Evolutionary conservation across 2,888 invertebrate genomes (phyloP).

Genomic region (Odontocolon sp.): DNA sequence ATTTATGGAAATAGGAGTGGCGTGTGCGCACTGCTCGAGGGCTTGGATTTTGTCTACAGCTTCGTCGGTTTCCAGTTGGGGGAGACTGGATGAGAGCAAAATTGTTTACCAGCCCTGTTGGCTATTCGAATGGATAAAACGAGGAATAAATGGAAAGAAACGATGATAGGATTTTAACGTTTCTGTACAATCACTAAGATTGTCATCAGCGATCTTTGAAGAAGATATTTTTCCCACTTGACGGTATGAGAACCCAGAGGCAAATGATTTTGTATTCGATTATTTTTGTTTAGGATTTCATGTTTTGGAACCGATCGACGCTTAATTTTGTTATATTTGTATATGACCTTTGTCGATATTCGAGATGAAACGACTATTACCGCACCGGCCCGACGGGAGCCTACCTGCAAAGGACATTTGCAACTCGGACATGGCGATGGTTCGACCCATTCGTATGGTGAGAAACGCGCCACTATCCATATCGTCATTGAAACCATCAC

Average conservation of each 20-base stretch:
- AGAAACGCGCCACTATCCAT: slow-evolving; percentile 92
- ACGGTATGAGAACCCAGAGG: too few relatives aligned
- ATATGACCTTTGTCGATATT: slow-evolving; percentile 2
- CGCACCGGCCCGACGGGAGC: slow-evolving; percentile 70
- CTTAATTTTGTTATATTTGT: neutral
- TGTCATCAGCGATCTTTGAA: too few relatives aligned
- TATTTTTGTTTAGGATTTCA: neutral
- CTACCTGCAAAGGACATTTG: slow-evolving; percentile 79
- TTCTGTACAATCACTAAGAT: too few relatives aligned
- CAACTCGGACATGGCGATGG: slow-evolving; percentile 84
- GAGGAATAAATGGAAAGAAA: slow-evolving; percentile 27
- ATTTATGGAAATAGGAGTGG: slow-evolving; percentile 62
- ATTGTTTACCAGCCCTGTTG: slow-evolving; percentile 58
- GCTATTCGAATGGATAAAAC: slow-evolving; percentile 38
- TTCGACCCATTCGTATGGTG: slow-evolving; percentile 91
- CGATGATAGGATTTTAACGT: slow-evolving; percentile 22
- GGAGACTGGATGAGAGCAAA: slow-evolving; percentile 53
- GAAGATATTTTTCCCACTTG: too few relatives aligned
- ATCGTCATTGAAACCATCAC: slow-evolving; percentile 90
- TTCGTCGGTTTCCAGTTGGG: slow-evolving; percentile 26
- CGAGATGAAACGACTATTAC: slow-evolving; percentile 13
- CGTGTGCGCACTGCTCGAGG: slow-evolving; percentile 38
- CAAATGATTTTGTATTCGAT: neutral
- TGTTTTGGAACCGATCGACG: slow-evolving; percentile 32
- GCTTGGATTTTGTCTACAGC: slow-evolving; percentile 36